Evolutionary conservation across 23 tunicate species (phyloP).

Genomic region (Aplidium turbinatum): DNA sequence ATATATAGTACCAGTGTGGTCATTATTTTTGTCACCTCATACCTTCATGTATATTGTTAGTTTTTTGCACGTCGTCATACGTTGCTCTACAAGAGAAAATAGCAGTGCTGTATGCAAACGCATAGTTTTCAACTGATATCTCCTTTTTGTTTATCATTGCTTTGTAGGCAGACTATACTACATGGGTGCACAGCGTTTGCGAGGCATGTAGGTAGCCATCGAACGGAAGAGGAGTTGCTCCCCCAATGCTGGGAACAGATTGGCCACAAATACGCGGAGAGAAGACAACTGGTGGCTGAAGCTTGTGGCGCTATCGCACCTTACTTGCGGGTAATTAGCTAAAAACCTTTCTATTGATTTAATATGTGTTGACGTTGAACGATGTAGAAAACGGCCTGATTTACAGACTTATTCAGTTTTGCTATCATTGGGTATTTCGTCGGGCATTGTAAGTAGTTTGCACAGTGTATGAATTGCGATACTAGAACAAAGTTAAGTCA

Average conservation of each 20-base stretch:
- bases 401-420: no score
- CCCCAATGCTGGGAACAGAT: conserved; percentile 98
- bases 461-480: no score
- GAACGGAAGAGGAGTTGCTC: conserved; percentile 85
- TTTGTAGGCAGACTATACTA: conserved; percentile 71
- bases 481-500: no score
- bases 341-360: neutral
- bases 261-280: conserved; percentile 88
- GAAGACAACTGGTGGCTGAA: conserved; percentile 91
- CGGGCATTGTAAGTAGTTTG: no score
- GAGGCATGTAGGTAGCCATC: conserved; percentile 62
- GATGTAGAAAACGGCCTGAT: no score
- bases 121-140: neutral
- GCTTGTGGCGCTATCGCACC: conserved; percentile 95
- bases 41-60: neutral
- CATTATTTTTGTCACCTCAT: no score
- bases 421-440: no score
- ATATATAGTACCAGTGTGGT: no score
- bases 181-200: conserved; percentile 83
- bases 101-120: no score
- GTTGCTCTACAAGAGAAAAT: neutral
- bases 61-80: neutral
- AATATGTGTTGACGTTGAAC: no score
- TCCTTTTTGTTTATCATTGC: neutral
- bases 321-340: conserved; percentile 56